phyloP scores from a whole-genome alignment of 2,797 vertebrate species.

The Hoplostethus atlanticus region DNA sequence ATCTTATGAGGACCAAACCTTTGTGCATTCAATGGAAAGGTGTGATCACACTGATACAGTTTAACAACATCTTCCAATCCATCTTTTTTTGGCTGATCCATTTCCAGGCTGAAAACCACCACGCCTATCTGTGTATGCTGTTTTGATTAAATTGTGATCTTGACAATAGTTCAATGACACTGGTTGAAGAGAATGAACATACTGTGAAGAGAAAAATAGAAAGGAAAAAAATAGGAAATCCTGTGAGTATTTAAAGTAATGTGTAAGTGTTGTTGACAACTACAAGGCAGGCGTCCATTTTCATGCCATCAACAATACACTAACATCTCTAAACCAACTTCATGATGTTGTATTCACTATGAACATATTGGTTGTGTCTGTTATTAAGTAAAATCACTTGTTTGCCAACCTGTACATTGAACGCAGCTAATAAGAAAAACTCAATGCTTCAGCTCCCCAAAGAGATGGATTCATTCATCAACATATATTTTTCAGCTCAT shows the following conservation, averaged over 20 bases:
- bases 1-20: neutral
- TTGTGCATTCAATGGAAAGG: neutral
- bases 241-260: slow-evolving; percentile 3
- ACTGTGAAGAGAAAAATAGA: no score
- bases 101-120: slow-evolving; percentile 6
- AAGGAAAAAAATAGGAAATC: no score
- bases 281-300: no score
- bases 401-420: slow-evolving; percentile 52
- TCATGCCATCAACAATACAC: no score
- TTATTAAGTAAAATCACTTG: slow-evolving; percentile 70
- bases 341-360: neutral
- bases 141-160: slow-evolving; percentile 11
- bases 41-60: neutral
- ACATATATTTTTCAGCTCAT: neutral
- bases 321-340: neutral
- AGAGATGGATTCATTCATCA: neutral
- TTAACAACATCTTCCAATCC: neutral
- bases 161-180: no score
- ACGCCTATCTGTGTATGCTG: neutral
- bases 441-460: no score
- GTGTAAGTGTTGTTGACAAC: no score
- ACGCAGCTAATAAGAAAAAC: no score
- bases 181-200: neutral
- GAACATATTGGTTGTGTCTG: slow-evolving; percentile 19
- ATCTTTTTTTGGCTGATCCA: neutral